Conservation (phyloP, 2,888 invertebrate species). For the Volucella inanis region DNA sequence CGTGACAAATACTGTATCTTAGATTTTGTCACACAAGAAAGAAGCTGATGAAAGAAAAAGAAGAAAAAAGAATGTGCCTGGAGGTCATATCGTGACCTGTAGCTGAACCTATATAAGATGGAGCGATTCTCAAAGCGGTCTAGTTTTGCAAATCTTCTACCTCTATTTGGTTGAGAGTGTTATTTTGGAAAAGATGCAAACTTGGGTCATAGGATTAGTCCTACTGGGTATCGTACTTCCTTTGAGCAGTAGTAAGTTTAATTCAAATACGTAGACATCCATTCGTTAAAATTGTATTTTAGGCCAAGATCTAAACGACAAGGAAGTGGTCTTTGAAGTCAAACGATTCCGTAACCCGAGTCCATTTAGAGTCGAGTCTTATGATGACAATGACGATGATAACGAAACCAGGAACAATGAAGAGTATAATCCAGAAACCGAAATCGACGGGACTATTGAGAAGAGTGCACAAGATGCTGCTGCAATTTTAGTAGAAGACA, state of each 20-base stretch:
- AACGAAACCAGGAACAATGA: neutral
- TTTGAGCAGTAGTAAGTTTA: conserved; percentile 33
- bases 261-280: neutral
- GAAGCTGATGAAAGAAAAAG: neutral
- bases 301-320: conserved; percentile 15
- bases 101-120: conserved; percentile 60
- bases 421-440: neutral
- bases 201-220: conserved; percentile 43
- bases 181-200: conserved; percentile 24
- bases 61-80: conserved; percentile 11
- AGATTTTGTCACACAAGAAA: conserved; percentile 2
- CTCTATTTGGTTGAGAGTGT: neutral
- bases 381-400: neutral
- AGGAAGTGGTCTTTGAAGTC: conserved; percentile 17
- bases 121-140: neutral
- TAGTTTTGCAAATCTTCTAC: conserved; percentile 32
- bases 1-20: neutral
- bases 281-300: neutral
- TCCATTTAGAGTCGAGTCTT: conserved; percentile 8
- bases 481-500: conserved; percentile 24
- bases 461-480: neutral
- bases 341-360: conserved; percentile 45
- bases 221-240: conserved; percentile 1
- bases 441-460: neutral
- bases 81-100: conserved; percentile 43